A percentile compares a stretch with the other conserved stretches of the same genome.
Conservation (phyloP, 1,140 invertebrate genomes). For the Drosophila sucinea region DNA sequence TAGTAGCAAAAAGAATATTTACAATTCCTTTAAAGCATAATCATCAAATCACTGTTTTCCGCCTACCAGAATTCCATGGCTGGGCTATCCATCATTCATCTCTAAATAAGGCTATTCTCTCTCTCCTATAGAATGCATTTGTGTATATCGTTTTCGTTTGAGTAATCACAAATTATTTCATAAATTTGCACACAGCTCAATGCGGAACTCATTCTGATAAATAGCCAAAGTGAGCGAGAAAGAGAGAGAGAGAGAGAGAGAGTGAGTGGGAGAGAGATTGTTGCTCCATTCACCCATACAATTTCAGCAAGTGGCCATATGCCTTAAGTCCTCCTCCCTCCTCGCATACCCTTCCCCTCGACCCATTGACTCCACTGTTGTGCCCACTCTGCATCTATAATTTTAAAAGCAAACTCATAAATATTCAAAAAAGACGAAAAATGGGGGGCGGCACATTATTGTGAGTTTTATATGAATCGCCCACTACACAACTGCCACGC, state of each 20-base stretch:
- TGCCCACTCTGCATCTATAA: slow-evolving; percentile 68
- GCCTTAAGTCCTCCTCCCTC: slow-evolving; percentile 16
- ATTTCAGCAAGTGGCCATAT: slow-evolving; percentile 37
- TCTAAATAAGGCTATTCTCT: slow-evolving; percentile 5
- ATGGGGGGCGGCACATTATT: slow-evolving; percentile 16
- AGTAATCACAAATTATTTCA: slow-evolving; percentile 13
- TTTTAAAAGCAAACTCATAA: slow-evolving; percentile 81
- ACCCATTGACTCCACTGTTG: neutral
- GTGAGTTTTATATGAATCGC: slow-evolving; percentile 12
- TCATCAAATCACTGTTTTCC: neutral
- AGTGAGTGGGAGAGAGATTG: no score
- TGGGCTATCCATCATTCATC: neutral
- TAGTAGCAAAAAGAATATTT: neutral
- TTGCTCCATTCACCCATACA: neutral
- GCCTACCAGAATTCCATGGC: neutral
- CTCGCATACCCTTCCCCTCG: slow-evolving; percentile 1
- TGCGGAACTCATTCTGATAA: slow-evolving; percentile 49
- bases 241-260: no score
- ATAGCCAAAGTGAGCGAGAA: slow-evolving; percentile 35
- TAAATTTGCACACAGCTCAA: slow-evolving; percentile 26
- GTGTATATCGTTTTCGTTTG: slow-evolving; percentile 7
- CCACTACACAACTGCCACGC: slow-evolving; percentile 48
- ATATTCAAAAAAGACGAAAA: slow-evolving; percentile 72
- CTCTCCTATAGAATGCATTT: slow-evolving; percentile 6
- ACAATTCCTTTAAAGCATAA: neutral